These are phyloP conservation scores for Ferrisia virgata DNA, from an alignment of 2,888 invertebrate species.

Conservation along the genomic window DNA sequence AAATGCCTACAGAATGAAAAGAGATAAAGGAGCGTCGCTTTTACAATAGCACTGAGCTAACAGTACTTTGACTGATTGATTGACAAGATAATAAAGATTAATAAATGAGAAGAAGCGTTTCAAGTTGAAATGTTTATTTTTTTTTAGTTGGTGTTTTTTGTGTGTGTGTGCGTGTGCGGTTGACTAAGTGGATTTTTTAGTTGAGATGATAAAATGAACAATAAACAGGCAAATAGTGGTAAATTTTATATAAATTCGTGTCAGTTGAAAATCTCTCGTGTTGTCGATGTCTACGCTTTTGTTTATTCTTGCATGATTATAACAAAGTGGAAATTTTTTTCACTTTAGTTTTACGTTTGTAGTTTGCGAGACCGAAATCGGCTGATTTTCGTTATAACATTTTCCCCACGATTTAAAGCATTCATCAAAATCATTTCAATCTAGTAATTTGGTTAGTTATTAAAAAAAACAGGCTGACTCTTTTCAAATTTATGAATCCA, in stretches of 20 bases:
- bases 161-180: too few species aligned
- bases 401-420: too few species aligned
- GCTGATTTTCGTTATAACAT: too few species aligned
- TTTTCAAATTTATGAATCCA: too few species aligned
- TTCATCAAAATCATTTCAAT: too few species aligned
- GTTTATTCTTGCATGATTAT: neutral
- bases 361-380: too few species aligned
- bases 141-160: neutral
- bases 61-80: conserved; percentile 16
- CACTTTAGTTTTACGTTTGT: too few species aligned
- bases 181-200: neutral
- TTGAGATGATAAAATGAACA: neutral
- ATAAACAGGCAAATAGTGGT: neutral
- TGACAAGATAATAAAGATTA: conserved; percentile 28
- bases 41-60: neutral
- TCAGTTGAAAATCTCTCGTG: neutral
- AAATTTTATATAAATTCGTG: neutral
- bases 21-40: neutral
- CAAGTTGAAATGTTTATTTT: conserved; percentile 13
- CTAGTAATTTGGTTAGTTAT: too few species aligned
- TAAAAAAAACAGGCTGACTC: too few species aligned
- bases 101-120: conserved; percentile 25
- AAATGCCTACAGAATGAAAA: conserved; percentile 5
- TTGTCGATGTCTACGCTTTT: neutral
- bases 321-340: neutral